Evolutionary conservation across 2,113 vertebrate species (phyloP).

Genomic region (Thinocorus orbignyianus): DNA sequence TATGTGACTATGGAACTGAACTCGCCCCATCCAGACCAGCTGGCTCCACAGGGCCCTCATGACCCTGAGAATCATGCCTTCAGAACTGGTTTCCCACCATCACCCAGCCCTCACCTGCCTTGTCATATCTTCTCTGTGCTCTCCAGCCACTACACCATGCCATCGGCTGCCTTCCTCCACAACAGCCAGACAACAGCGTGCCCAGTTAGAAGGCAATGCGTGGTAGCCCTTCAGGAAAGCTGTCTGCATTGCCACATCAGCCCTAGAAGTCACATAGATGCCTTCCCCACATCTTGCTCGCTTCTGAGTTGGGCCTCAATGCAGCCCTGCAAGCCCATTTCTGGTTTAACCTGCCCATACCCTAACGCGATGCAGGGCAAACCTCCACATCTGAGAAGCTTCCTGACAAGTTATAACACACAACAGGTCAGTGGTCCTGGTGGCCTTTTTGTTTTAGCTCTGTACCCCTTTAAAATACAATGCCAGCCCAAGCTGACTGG

Average conservation of each 20-base stretch:
- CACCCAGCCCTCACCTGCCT: not conserved
- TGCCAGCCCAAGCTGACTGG: not conserved
- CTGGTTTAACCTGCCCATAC: not conserved
- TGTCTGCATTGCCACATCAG: not conserved
- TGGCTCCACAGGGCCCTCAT: not conserved
- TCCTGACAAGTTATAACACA: not conserved
- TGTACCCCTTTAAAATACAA: not conserved
- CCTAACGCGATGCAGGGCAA: accelerated
- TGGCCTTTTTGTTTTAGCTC: not conserved
- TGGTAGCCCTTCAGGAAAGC: not conserved
- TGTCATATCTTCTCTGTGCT: not conserved
- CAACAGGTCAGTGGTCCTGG: not conserved
- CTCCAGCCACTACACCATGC: not conserved
- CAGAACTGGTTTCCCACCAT: not conserved
- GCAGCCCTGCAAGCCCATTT: not conserved
- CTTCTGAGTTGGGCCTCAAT: not conserved
- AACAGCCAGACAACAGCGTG: not conserved
- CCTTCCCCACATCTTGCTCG: not conserved
- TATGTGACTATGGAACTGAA: not conserved
- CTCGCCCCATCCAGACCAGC: not conserved
- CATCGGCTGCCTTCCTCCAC: accelerated
- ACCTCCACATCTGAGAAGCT: not conserved
- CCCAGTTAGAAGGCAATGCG: not conserved
- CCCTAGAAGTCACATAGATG: not conserved
- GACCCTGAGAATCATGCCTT: accelerated